Evolutionary conservation across 2,113 vertebrate species (phyloP).

Genomic region (Corvus hawaiiensis): DNA sequence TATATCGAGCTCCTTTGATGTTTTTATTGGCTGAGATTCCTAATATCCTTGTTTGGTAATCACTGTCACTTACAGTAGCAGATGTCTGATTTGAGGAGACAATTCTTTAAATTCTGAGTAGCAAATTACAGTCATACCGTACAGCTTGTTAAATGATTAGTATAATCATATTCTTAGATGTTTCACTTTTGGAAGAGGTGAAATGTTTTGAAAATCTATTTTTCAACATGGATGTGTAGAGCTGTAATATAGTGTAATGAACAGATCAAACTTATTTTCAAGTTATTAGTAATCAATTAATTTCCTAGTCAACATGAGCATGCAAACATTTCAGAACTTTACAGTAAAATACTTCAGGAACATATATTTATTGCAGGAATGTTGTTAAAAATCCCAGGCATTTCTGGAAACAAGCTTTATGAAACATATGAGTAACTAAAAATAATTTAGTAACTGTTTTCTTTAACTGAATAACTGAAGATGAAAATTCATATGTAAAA

Average conservation of each 20-base stretch:
- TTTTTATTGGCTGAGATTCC: not conserved
- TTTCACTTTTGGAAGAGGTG: not conserved
- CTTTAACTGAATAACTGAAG: not conserved
- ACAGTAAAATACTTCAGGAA: not conserved
- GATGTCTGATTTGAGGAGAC: constrained; percentile 4
- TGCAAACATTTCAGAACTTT: not conserved
- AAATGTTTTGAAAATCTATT: not conserved
- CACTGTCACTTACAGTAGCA: not conserved
- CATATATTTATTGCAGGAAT: not conserved
- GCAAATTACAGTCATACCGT: not conserved
- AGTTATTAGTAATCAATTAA: not conserved
- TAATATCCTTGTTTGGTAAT: not conserved
- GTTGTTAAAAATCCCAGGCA: not conserved
- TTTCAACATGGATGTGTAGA: not conserved
- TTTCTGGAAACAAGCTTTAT: not conserved
- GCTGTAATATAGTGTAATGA: not conserved
- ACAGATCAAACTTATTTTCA: not conserved
- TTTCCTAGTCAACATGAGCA: not conserved
- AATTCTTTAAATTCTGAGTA: constrained; percentile 19
- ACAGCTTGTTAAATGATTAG: constrained; percentile 21
- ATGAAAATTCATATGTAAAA: not conserved
- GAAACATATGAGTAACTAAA: not conserved
- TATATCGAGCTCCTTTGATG: not conserved
- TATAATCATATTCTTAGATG: constrained; percentile 24
- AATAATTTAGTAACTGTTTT: not conserved